phyloP scores from a whole-genome alignment of 2,888 invertebrate species.

The Notocelia uddmanniana region DNA sequence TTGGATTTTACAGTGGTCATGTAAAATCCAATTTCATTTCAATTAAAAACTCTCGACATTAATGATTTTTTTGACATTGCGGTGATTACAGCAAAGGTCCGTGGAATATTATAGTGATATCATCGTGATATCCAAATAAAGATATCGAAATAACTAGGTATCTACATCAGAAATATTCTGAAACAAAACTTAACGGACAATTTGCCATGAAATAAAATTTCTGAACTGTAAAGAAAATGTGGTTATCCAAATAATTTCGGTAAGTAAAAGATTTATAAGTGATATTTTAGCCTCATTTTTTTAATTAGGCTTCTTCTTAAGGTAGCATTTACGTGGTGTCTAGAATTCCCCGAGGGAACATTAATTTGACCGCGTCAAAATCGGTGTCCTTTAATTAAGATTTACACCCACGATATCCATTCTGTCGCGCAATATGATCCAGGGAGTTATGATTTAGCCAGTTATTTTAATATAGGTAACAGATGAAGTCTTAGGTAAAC shows the following conservation, averaged over 20 bases:
- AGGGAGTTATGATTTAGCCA: conserved; percentile 1
- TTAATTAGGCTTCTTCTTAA: not conserved
- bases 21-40: too few relatives aligned
- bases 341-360: conserved; percentile 24
- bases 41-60: too few relatives aligned
- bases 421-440: conserved; percentile 3
- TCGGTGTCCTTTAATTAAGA: conserved; percentile 28
- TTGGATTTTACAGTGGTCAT: too few relatives aligned
- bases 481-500: too few relatives aligned
- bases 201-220: too few relatives aligned
- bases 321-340: not conserved
- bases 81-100: not conserved
- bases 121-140: too few relatives aligned
- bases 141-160: too few relatives aligned
- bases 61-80: not conserved
- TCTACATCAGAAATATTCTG: too few relatives aligned
- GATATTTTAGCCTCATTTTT: too few relatives aligned
- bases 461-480: conserved; percentile 28
- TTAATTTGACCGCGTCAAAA: conserved; percentile 33
- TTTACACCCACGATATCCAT: conserved; percentile 28
- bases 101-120: not conserved
- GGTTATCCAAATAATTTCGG: not conserved
- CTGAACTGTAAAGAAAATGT: not conserved
- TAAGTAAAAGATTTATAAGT: not conserved
- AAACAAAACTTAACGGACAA: too few relatives aligned